These are phyloP conservation scores for Phasia obesa DNA, from an alignment of 2,888 invertebrate genomes.

Conservation along the genomic window DNA sequence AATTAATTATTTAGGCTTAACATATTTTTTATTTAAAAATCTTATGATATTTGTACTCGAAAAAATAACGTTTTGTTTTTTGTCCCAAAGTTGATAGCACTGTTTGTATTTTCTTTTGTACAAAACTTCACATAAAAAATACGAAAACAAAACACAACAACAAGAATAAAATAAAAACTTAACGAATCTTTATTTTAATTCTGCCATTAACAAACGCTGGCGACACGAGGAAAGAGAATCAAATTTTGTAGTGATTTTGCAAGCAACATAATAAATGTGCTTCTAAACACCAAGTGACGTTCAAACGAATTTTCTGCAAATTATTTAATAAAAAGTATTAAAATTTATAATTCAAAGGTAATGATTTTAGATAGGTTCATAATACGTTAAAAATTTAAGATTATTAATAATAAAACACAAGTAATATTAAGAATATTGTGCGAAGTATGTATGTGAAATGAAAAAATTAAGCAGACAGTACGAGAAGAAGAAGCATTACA, in stretches of 20 bases:
- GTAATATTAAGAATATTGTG: conserved; percentile 12
- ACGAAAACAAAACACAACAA: conserved; percentile 55
- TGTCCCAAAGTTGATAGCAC: not conserved
- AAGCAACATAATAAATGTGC: conserved; percentile 66
- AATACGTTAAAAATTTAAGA: not conserved
- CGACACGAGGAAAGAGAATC: conserved; percentile 66
- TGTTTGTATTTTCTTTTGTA: conserved; percentile 11
- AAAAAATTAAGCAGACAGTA: conserved; percentile 64
- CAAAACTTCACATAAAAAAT: not conserved
- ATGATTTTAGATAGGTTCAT: not conserved
- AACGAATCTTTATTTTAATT: conserved; percentile 63
- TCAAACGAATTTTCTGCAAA: conserved; percentile 22
- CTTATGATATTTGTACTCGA: too few species aligned
- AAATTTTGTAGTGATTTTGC: conserved; percentile 63
- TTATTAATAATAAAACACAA: not conserved
- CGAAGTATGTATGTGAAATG: conserved; percentile 21
- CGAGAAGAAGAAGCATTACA: conserved; percentile 66
- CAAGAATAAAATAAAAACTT: conserved; percentile 59
- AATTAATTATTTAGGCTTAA: too few species aligned
- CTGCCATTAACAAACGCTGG: conserved; percentile 67
- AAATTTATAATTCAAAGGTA: conserved; percentile 37
- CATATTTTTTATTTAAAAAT: too few species aligned
- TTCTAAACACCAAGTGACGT: conserved; percentile 39
- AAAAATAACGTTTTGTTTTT: too few species aligned
- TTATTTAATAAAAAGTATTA: conserved; percentile 32